Conservation (phyloP, 2,113 vertebrate species). For the Bubo scandiacus region DNA sequence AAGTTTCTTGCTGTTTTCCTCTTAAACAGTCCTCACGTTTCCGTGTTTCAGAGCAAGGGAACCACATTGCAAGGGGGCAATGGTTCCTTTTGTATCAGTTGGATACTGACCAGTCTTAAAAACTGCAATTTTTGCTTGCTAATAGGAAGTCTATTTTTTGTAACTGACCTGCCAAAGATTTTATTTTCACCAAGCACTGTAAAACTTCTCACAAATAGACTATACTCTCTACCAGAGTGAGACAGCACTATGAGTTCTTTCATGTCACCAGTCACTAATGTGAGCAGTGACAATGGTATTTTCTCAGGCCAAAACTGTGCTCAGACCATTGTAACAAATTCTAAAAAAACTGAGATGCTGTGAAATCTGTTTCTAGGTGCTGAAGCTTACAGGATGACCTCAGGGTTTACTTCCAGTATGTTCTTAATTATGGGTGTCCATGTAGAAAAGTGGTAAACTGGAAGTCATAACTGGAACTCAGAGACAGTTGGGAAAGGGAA, state of each 20-base stretch:
- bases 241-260: not conserved
- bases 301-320: not conserved
- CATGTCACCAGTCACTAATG: not conserved
- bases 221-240: not conserved
- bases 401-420: not conserved
- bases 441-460: not conserved
- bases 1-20: not conserved
- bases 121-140: not conserved
- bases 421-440: not conserved
- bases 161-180: not conserved
- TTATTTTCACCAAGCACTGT: not conserved
- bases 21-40: not conserved
- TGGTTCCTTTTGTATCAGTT: not conserved
- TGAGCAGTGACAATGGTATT: not conserved
- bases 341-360: not conserved
- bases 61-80: not conserved
- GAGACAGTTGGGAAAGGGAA: not conserved
- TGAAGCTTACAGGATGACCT: not conserved
- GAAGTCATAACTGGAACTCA: not conserved
- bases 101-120: not conserved
- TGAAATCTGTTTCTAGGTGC: not conserved
- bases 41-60: not conserved
- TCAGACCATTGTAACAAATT: not conserved
- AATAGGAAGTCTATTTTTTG: not conserved
- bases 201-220: not conserved